Percentiles rank a stretch among this genome's conserved stretches.
These are phyloP conservation scores for Euphonia xanthogaster DNA, from an alignment of 2,797 vertebrate genomes.

Conservation along the genomic window DNA sequence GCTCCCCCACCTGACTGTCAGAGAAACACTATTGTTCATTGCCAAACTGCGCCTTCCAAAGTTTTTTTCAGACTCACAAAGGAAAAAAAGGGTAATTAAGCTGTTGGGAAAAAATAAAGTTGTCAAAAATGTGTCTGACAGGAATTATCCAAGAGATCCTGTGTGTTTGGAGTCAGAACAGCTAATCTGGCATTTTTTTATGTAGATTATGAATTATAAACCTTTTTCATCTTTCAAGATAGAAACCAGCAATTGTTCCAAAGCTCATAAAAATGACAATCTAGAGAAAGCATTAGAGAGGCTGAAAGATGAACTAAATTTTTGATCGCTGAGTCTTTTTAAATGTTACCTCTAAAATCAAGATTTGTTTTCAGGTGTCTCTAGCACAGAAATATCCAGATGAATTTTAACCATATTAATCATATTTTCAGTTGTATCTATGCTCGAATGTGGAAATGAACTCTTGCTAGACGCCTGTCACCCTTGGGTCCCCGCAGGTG, in stretches of 20 bases:
- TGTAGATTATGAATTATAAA: conserved; percentile 56
- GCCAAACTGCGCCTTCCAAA: conserved; percentile 91
- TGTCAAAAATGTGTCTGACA: conserved; percentile 65
- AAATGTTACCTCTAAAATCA: not conserved
- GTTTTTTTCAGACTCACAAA: conserved; percentile 86
- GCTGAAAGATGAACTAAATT: not conserved
- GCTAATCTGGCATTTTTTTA: conserved; percentile 50
- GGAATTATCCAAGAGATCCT: conserved; percentile 35
- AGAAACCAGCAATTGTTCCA: conserved; percentile 51
- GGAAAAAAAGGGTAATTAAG: conserved; percentile 87
- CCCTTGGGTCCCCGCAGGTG: conserved; percentile 77
- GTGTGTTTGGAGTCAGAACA: conserved; percentile 49
- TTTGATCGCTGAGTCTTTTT: not conserved
- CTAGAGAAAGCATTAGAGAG: conserved; percentile 25
- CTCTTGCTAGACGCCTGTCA: not conserved
- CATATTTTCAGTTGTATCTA: not conserved
- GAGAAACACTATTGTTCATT: conserved; percentile 88
- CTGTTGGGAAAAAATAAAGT: conserved; percentile 54
- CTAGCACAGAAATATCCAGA: not conserved
- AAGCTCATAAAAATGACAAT: conserved; percentile 33
- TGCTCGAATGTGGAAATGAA: not conserved
- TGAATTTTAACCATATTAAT: not conserved
- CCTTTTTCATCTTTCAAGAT: conserved; percentile 32
- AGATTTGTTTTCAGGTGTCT: not conserved
- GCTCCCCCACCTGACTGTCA: conserved; percentile 91